Evolutionary conservation across 2,888 invertebrate genomes (phyloP), one percentile per base, ranked within the genome.

Genomic region (Sinotaia quadrata): DNA sequence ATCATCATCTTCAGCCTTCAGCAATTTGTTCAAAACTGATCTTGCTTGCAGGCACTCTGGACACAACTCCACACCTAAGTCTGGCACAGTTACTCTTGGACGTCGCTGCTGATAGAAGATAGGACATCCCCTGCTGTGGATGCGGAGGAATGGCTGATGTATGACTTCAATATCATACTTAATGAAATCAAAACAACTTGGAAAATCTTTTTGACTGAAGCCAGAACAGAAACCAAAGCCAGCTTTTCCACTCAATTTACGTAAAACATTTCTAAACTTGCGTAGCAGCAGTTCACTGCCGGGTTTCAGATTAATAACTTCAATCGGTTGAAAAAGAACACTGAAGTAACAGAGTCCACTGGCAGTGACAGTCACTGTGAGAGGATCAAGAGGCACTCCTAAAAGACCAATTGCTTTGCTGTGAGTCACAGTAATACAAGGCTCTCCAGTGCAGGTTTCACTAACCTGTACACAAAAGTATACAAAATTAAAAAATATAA

Each of bases 181-280:
- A 15, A 33, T 37, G 44, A 56, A 65, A 18, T 37, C 12, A 29
- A 65, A 65, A 1, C n/a, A 31, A 12, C 29, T n/a, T 0, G 56
- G 56, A 29, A 65, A 65, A 56, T 65, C 65, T 4, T 21, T 54
- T 31, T 41, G 44, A 21, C 47, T 56, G 44, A 65, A 65, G 54
- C 65, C 65, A 15, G 65, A 56, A 36, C 65, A 65, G 12, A 65
- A 65, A 12, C 65, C 65, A 29, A 33, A 56, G 2, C 65, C 65
- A 2, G 65, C 41, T 3, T 56, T 52, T 15, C 65, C 65, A 5
- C 33, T 65, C 65, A 65, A 44, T 47, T 56, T 56, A 31, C 56
- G 29, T 7, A 65, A 24, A 21, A 56, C 10, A 24, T 18, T 29
- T 31, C 65, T 24, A 34, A 65, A 65, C 44, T 31, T 15, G 0